These are phyloP conservation scores for Pelochelys cantorii DNA, from an alignment of 2,797 vertebrate genomes.

Conservation along the genomic window DNA sequence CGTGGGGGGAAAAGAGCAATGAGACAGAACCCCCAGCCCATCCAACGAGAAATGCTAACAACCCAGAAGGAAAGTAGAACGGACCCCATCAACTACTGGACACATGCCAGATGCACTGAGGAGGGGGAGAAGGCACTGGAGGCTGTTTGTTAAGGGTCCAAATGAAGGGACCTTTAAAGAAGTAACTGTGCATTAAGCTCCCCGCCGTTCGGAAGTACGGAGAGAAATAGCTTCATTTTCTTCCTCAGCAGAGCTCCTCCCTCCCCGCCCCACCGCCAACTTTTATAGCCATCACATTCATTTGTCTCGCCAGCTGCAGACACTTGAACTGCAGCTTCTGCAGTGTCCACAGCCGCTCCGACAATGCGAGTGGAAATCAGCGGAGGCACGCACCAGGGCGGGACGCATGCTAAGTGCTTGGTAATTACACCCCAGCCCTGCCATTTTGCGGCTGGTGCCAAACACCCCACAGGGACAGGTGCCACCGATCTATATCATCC, in stretches of 20 bases:
- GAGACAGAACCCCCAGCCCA: fast-evolving
- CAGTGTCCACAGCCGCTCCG: conserved; percentile 64
- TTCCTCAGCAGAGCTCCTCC: not conserved
- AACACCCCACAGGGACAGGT: conserved; percentile 62
- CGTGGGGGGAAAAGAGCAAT: not conserved
- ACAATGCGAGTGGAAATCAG: conserved; percentile 76
- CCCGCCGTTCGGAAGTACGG: not conserved
- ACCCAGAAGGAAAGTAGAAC: not conserved
- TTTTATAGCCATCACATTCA: conserved; percentile 35
- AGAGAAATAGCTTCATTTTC: not conserved
- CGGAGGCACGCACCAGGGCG: conserved; percentile 68
- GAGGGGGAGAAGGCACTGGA: not conserved
- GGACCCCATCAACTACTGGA: not conserved
- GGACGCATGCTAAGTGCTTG: conserved; percentile 71
- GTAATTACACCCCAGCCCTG: conserved; percentile 71
- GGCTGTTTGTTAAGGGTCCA: fast-evolving
- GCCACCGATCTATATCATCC: conserved; percentile 60
- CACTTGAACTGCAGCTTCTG: conserved; percentile 72
- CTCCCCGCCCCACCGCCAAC: conserved; percentile 21
- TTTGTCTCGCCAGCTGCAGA: conserved; percentile 78
- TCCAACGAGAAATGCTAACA: not conserved
- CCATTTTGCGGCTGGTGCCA: conserved; percentile 65
- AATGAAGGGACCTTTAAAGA: not conserved
- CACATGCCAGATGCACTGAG: not conserved
- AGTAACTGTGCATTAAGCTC: not conserved